Evolutionary conservation across 2,888 invertebrate genomes (phyloP), one percentile per base, ranked within the genome.

Genomic region (Eupithecia pulchellata): DNA sequence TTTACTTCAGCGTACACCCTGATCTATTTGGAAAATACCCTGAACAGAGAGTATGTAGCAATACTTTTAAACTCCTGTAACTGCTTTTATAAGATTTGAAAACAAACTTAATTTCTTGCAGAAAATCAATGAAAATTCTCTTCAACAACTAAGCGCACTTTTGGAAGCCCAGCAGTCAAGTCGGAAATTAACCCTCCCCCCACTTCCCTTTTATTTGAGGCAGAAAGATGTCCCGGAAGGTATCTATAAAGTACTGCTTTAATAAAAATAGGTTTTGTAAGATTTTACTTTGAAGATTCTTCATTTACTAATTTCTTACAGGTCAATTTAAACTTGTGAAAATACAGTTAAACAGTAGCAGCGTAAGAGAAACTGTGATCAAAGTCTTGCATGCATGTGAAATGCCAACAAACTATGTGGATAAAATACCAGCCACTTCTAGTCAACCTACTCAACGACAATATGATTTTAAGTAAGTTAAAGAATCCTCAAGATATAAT

Each of bases 1-100:
- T 99, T 90, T 99, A 98, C 91, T 99, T 99, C 88, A 97, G 97
- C 71, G 99, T 99, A 4, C 99, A 99, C 95, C 99, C 99, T 14
- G 99, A 99, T 94, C 95, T 99, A 61, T 99, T 99, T 95, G 98
- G 98, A 67, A 97, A 97, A 91, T 96, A 97, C 95, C 99, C 99
- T 42, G 96, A 96, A 84, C 98, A 99, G 93, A 96, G 97, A 89
- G 98, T 98, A 94, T 92, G 90, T 75, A 64, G 47, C 39, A 55
- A 69, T 34, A 30, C 25, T 57, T 14, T 8, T 52, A 4, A 20
- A 52, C 11, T 20, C 11, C 29, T n/a, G 11, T 52, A 36, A n/a
- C n/a, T n/a, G 36, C 67, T 1, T 61, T 17, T 61, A 5, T 6
- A 13, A 4, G 30, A 47, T 17, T 57, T 47, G 9, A 47, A 47